Base-by-base conservation (phyloP, 2,888 invertebrate genomes). In the Nezara viridula region DNA sequence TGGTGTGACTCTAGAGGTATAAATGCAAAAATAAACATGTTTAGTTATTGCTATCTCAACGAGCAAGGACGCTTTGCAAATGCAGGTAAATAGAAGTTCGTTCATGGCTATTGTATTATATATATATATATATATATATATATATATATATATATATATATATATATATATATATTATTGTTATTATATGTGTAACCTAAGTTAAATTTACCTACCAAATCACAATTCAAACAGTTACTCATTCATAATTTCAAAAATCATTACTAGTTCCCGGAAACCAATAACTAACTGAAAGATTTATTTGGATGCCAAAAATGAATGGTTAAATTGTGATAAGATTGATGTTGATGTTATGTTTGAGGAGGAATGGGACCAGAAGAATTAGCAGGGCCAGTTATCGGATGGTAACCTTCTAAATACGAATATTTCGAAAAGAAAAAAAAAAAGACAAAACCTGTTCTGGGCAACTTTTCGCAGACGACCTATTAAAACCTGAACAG, bases 401-500 rank as follows among this genome's bases (percentile, higher is more conserved):
- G 37, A 32, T 7, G 7, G 66, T 73, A 37, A 73, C 66, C 66
- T 73, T 73, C 66, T 21, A 73, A 4, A 21, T 19, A 21, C 14
- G 40, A 81, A n/a, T 44, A 81, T 81, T 81, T 44, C 81, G 19
- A 81, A 81, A 32, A 66, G 10, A 50, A 55, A 55, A 55, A 66
- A 66, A 32, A 32, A 44, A n/a, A 21, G 44, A 81, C 12, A 44
- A 81, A 81, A 81, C 81, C 44, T n/a, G 81, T 81, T 44, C 44
- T n/a, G 81, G 81, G n/a, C 12, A 47, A 44, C n/a, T 77, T 77
- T 19, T 40, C 40, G 40, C 37, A 40, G n/a, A 32, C 44, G 40
- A 44, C 81, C 81, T 47, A 44, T 1, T 81, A 81, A 81, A 81
- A 81, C 81, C 44, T 81, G 81, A 81, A 44, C 81, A 81, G 44